Conservation (phyloP, 2,113 vertebrate genomes). For the Ictalurus furcatus region DNA sequence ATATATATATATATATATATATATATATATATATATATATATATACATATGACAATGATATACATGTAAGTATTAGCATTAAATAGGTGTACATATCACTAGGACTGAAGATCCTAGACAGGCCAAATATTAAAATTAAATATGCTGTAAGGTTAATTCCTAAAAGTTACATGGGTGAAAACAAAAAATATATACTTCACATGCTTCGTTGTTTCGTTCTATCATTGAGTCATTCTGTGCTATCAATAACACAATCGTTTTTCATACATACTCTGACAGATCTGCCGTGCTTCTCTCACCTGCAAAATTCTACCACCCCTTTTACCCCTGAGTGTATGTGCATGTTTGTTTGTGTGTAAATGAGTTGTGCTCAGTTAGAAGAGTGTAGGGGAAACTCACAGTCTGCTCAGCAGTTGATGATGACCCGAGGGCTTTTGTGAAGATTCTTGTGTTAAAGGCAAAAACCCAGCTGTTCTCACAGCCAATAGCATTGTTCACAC, state of each 20-base stretch:
- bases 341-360: background rate
- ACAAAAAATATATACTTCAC: background rate
- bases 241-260: background rate
- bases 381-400: background rate
- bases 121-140: background rate
- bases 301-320: background rate
- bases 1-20: too few relatives aligned
- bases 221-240: background rate
- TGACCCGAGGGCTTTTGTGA: background rate
- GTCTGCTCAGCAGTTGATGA: background rate
- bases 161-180: background rate
- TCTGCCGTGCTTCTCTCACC: background rate
- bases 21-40: too few relatives aligned
- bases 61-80: background rate
- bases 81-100: background rate
- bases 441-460: slow-evolving; percentile 4
- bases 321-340: background rate
- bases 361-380: background rate
- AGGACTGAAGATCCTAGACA: background rate
- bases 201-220: background rate
- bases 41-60: too few relatives aligned
- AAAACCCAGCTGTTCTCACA: slow-evolving; percentile 24
- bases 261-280: background rate
- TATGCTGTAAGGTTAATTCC: background rate
- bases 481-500: slow-evolving; percentile 17